Base-by-base conservation (phyloP, 2,797 vertebrate species). In the Todus mexicanus region DNA sequence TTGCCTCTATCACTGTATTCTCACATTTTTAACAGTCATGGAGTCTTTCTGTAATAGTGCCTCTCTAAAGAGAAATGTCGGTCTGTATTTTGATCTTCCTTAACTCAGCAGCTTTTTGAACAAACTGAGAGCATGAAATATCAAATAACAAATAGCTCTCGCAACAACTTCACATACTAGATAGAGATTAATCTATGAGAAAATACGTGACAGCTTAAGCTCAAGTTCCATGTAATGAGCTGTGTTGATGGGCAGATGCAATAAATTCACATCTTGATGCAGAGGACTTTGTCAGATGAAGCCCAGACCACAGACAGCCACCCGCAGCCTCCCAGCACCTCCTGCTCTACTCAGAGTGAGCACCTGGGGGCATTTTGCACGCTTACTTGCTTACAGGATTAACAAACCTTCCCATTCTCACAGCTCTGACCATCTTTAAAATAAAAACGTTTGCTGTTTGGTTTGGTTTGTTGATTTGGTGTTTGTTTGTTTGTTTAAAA, bases 131-230 rank as follows among this genome's bases (percentile, higher is more conserved):
- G 64, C 51, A 91, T 69, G 77, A 90, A 94, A 94, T 87, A 95
- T 74, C 61, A 89, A 93, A 84, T 81, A 91, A 83, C 42, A 64
- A 91, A 88, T 43, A 93, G 53, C 17, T 3, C 57, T 91, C 11
- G 4, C 40, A 82, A 83, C 63, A 93, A 56, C 72, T 92, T 89
- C 75, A 66, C 5, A 4, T 81, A 82, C 37, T 92, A 84, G 92
- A 92, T 47, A 51, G 53, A 95, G 81, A 96, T 91, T 91, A 95
- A 93, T 93, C 84, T 93, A 40, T 81, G 3, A 25, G 74, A 95
- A 96, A 96, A 96, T 68, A 93, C 38, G 69, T 82, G 90, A 79
- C 83, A 88, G 76, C 88, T 94, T 91, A 90, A 91, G 72, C 84
- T 95, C 78, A 89, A 66, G 56, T 89, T 87, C 68, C 72, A 42